Percentiles rank a stretch among this genome's conserved stretches.
phyloP scores from a whole-genome alignment of 2,888 invertebrate genomes.

The Metalampra italica region DNA sequence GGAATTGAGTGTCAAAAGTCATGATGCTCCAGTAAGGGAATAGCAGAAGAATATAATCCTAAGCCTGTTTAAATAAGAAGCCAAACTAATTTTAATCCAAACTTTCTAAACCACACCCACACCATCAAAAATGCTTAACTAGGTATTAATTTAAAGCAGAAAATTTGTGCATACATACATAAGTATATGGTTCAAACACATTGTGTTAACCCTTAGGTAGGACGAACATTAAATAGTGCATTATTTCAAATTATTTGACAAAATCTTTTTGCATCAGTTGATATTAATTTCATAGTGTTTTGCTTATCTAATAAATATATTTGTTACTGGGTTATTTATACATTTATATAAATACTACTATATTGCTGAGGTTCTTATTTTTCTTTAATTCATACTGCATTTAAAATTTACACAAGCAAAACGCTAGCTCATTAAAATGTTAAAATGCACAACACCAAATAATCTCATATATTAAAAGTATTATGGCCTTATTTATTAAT shows the following conservation, averaged over 20 bases:
- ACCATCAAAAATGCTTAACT: too few species aligned
- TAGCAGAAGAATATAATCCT: too few species aligned
- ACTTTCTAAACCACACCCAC: too few species aligned
- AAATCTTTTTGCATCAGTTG: too few species aligned
- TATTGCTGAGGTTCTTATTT: background rate
- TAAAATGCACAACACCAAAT: conserved; percentile 9
- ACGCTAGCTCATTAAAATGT: conserved; percentile 1
- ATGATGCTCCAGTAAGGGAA: too few species aligned
- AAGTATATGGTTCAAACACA: background rate
- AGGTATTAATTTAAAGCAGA: background rate
- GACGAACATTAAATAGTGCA: too few species aligned
- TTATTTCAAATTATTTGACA: too few species aligned
- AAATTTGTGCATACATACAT: background rate
- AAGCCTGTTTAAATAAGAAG: too few species aligned
- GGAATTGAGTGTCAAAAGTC: too few species aligned
- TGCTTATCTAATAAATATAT: background rate
- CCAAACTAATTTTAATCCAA: too few species aligned
- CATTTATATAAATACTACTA: background rate
- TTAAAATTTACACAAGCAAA: too few species aligned
- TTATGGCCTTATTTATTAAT: conserved; percentile 1
- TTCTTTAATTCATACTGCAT: background rate
- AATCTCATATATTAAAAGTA: conserved; percentile 7
- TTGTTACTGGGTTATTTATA: background rate
- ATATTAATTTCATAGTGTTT: too few species aligned
- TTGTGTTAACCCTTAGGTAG: background rate